These are phyloP conservation scores for Gallinago stenura DNA, from an alignment of 2,797 vertebrate species.

Conservation along the genomic window DNA sequence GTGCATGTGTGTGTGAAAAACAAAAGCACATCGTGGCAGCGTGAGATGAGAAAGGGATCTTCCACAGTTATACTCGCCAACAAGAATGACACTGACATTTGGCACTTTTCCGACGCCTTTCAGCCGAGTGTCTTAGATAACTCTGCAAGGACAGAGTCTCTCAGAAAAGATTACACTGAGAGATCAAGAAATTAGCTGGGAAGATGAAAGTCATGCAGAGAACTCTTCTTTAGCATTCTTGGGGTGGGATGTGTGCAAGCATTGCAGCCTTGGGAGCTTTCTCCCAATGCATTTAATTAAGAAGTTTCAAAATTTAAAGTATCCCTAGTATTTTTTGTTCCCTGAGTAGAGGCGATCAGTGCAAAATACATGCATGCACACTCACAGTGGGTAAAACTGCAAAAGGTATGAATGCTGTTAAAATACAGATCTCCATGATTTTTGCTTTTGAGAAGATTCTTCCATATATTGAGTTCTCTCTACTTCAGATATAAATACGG, in stretches of 20 bases:
- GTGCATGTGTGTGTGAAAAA: background rate
- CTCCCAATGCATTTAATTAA: background rate
- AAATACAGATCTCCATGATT: background rate
- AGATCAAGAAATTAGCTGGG: background rate
- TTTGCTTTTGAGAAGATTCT: background rate
- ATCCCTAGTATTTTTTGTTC: background rate
- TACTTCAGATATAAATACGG: background rate
- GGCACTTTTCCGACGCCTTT: background rate
- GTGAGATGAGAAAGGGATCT: background rate
- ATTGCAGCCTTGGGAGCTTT: background rate
- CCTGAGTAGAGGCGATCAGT: background rate
- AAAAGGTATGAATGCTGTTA: background rate
- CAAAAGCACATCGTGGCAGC: accelerated
- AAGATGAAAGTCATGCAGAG: background rate
- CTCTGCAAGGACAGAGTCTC: background rate
- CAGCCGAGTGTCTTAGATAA: background rate
- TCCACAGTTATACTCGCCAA: background rate
- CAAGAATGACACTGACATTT: background rate
- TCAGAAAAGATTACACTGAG: background rate
- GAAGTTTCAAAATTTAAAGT: background rate
- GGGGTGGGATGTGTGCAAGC: accelerated
- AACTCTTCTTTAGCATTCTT: background rate
- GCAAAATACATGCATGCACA: accelerated
- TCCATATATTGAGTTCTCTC: background rate
- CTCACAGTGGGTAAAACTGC: background rate